These are phyloP conservation scores for Parasteatoda lunata DNA, from an alignment of 2,888 invertebrate species.

Conservation along the genomic window DNA sequence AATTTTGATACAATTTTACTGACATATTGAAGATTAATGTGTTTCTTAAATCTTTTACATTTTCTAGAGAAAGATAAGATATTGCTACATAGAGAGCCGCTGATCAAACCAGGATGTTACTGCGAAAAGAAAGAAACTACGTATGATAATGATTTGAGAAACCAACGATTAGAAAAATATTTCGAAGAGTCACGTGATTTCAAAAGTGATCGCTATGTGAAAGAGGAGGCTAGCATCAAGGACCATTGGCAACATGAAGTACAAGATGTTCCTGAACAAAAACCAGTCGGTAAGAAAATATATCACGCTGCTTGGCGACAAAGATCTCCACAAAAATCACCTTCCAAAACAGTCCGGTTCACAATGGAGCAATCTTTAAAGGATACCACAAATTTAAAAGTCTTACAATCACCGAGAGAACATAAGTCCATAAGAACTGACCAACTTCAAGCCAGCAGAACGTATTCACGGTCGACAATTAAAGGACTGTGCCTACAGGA, in stretches of 20 bases:
- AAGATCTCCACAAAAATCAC: not conserved
- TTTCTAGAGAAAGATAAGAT: no score
- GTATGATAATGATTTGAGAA: not conserved
- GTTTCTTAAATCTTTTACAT: no score
- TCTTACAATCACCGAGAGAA: not conserved
- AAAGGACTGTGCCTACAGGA: not conserved
- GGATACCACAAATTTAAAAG: not conserved
- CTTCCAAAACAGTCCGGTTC: not conserved
- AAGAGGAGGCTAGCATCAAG: no score
- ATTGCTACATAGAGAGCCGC: no score
- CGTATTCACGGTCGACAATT: not conserved
- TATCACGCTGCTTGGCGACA: slow-evolving; percentile 7
- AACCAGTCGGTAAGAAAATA: not conserved
- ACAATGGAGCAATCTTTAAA: not conserved
- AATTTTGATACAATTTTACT: no score
- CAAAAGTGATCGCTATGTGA: no score
- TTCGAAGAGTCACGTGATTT: not conserved
- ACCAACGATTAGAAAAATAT: not conserved
- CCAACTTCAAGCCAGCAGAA: not conserved
- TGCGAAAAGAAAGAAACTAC: not conserved
- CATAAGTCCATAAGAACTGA: not conserved
- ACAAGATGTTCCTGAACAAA: not conserved
- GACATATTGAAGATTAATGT: no score
- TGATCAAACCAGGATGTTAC: no score
- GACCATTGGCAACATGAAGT: not conserved